Conservation (phyloP, 1,140 invertebrate species). For the Polypedilum pembai region DNA sequence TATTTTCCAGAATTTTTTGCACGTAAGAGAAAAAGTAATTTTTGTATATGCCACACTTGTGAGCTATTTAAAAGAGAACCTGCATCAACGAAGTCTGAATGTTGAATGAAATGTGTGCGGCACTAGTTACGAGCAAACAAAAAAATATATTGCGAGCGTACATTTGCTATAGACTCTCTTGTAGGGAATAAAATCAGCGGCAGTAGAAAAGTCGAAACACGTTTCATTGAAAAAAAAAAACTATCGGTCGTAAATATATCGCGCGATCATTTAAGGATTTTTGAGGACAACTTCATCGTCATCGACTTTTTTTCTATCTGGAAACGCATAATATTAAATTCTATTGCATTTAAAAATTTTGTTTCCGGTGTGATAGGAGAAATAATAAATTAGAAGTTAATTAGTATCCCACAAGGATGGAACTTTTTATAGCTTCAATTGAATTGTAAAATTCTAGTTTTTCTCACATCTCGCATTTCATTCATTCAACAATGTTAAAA, state of each 20-base stretch:
- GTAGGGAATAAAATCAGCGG: slow-evolving; percentile 3
- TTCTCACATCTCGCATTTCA: too few relatives aligned
- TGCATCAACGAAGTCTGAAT: slow-evolving; percentile 16
- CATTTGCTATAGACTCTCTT: background rate
- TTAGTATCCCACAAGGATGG: too few relatives aligned
- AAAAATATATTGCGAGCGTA: background rate
- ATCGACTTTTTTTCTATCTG: too few relatives aligned
- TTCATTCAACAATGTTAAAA: too few relatives aligned
- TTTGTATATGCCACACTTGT: background rate
- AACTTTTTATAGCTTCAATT: too few relatives aligned
- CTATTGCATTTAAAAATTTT: too few relatives aligned
- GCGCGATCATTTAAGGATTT: background rate
- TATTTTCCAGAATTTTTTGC: too few relatives aligned
- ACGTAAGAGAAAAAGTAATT: background rate
- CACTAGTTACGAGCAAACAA: slow-evolving; percentile 16
- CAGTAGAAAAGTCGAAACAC: slow-evolving; percentile 3
- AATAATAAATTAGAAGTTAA: too few relatives aligned
- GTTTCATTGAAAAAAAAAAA: background rate
- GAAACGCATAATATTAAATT: too few relatives aligned
- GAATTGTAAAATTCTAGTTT: too few relatives aligned
- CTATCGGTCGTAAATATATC: background rate
- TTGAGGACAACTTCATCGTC: background rate
- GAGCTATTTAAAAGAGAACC: background rate
- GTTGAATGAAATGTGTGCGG: slow-evolving; percentile 16
- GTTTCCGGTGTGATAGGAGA: too few relatives aligned